Evolutionary conservation across 1,140 invertebrate genomes (phyloP).

Genomic region (Macrosteles quadrilineatus): DNA sequence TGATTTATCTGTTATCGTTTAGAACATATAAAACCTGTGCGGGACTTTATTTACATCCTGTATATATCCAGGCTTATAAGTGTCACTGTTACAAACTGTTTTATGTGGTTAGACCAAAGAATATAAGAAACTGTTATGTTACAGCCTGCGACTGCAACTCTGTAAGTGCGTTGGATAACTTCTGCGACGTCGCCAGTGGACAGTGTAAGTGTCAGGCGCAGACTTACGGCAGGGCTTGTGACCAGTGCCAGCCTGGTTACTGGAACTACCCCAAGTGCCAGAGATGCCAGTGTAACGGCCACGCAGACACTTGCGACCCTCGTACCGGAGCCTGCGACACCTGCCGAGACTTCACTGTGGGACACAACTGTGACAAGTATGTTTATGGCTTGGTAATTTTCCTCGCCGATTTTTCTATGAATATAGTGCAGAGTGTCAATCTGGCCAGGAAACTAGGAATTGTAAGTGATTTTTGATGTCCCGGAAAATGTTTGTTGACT

Average conservation of each 20-base stretch:
- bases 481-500: too few species aligned
- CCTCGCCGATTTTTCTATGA: too few species aligned
- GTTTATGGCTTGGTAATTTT: slow-evolving; percentile 30
- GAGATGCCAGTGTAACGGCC: slow-evolving; percentile 95
- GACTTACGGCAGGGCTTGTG: slow-evolving; percentile 91
- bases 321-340: slow-evolving; percentile 87
- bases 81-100: too few species aligned
- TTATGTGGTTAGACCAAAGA: too few species aligned
- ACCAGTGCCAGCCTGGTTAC: slow-evolving; percentile 91
- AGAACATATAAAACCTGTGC: too few species aligned
- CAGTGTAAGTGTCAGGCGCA: slow-evolving; percentile 94
- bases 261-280: slow-evolving; percentile 97
- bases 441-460: too few species aligned
- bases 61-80: too few species aligned
- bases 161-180: slow-evolving; percentile 92
- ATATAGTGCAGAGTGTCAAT: too few species aligned
- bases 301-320: slow-evolving; percentile 92
- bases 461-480: too few species aligned
- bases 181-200: slow-evolving; percentile 89
- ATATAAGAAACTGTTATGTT: too few species aligned
- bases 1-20: too few species aligned
- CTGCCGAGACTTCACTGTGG: slow-evolving; percentile 86
- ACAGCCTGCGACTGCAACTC: slow-evolving; percentile 92
- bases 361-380: slow-evolving; percentile 81
- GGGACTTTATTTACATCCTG: too few species aligned